phyloP scores from a whole-genome alignment of 2,797 vertebrate species.

The Balearica regulorum region DNA sequence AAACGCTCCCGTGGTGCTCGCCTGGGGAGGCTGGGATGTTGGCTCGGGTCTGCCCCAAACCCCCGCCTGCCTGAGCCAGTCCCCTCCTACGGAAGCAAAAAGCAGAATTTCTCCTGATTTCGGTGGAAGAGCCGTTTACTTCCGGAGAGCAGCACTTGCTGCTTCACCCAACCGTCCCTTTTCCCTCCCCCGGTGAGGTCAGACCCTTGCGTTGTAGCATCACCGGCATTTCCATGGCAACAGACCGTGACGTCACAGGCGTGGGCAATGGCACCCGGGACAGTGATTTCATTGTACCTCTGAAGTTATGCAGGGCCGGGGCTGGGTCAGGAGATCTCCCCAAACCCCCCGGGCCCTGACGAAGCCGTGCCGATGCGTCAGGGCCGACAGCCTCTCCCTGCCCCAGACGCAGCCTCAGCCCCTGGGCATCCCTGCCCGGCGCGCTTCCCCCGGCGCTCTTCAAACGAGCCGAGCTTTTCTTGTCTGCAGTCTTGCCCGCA shows the following conservation, averaged over 20 bases:
- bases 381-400: background rate
- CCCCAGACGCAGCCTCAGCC: background rate
- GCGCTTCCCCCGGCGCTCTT: fast-evolving
- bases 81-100: background rate
- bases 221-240: background rate
- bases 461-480: background rate
- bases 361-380: background rate
- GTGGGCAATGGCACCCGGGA: background rate
- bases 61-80: background rate
- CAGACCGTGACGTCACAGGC: slow-evolving; percentile 42
- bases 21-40: background rate
- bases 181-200: background rate
- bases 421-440: background rate
- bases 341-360: background rate
- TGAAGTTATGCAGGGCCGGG: background rate
- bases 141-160: background rate
- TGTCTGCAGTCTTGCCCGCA: background rate
- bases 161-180: background rate
- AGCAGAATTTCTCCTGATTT: background rate
- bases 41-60: background rate
- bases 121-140: background rate
- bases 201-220: background rate
- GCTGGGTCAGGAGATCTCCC: background rate
- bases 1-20: background rate
- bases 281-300: slow-evolving; percentile 7